Base-by-base conservation (phyloP, 2,888 invertebrate species). In the Neocrepidodera transversa region DNA sequence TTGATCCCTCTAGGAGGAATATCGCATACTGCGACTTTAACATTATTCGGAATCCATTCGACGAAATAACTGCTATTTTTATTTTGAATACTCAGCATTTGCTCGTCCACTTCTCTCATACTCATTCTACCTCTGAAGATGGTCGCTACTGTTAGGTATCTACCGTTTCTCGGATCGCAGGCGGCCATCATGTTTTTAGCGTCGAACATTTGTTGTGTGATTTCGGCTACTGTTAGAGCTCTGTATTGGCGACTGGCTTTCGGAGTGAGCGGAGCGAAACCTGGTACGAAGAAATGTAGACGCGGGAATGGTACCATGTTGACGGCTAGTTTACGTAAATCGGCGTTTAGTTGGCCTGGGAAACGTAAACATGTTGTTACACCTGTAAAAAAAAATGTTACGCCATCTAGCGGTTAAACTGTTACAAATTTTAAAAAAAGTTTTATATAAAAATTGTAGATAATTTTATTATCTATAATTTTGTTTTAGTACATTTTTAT, bases 221-320 rank as follows among this genome's bases (percentile, higher is more conserved):
- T 82, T 73, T 91, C 94, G 5, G 89, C 87, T 1, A 91, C 90
- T 2, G 89, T 85, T 32, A 88, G 75, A 1, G 89, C 87, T 28
- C 88, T 82, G 71, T 88, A 91, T 67, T 85, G 83, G 78, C 95
- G 94, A 73, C 90, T 91, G 66, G 92, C 94, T 71, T 94, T 87
- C 1, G 91, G 92, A 26, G 95, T 95, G 5, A 97, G 83, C 0
- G 96, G 96, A 0, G 96, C 96, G 81, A 97, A 97, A 8, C 95
- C 95, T 45, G 95, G 93, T 91, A 95, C 95, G 83, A 95, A 95
- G 87, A 95, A 95, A 82, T 95, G 95, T 35, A 95, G 86, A 76
- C 95, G 90, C 1, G 97, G 97, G 86, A 97, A 97, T 45, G 97
- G 97, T 17, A 97, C 96, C 96, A 97, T 96, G 83, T 97, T 97